A percentile compares a stretch with the other conserved stretches of the same genome.
These are phyloP conservation scores for Flabesymbios commensalis DNA, from an alignment of 2,888 invertebrate species.

Conservation along the genomic window DNA sequence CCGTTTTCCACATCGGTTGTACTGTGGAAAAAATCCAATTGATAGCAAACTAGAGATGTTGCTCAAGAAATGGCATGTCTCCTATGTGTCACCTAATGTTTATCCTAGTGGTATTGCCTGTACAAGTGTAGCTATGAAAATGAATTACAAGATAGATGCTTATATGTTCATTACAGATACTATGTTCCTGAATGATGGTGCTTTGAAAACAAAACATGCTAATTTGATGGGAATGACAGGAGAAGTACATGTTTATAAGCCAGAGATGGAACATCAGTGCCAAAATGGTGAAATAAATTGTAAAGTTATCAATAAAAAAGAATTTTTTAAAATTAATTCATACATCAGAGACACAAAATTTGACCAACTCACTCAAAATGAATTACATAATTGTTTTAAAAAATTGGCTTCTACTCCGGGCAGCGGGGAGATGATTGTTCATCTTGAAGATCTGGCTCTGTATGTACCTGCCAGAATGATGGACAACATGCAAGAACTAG, in stretches of 20 bases:
- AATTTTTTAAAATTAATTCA: too few relatives aligned
- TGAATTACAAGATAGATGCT: constrained; percentile 32
- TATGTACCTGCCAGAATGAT: too few relatives aligned
- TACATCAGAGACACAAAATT: too few relatives aligned
- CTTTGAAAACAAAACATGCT: constrained; percentile 1
- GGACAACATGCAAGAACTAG: too few relatives aligned
- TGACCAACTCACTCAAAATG: too few relatives aligned
- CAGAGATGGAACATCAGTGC: constrained; percentile 13
- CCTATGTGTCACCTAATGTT: constrained; percentile 16
- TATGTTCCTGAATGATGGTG: constrained; percentile 16
- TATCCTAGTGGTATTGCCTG: constrained; percentile 17
- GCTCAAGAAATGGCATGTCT: constrained; percentile 24
- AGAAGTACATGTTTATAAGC: constrained; percentile 12
- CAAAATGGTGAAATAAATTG: constrained; percentile 16
- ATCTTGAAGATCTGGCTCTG: too few relatives aligned
- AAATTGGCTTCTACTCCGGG: too few relatives aligned
- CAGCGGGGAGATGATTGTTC: too few relatives aligned
- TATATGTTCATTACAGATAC: constrained; percentile 29
- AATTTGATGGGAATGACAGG: constrained; percentile 23
- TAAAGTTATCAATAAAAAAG: constrained; percentile 5
- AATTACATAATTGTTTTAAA: too few relatives aligned
- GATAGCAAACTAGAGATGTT: neutral
- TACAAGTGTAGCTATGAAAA: constrained; percentile 21
- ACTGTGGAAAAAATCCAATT: constrained; percentile 20
- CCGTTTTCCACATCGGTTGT: constrained; percentile 27